phyloP scores from a whole-genome alignment of 1,140 invertebrate species.

The Polyergus mexicanus region DNA sequence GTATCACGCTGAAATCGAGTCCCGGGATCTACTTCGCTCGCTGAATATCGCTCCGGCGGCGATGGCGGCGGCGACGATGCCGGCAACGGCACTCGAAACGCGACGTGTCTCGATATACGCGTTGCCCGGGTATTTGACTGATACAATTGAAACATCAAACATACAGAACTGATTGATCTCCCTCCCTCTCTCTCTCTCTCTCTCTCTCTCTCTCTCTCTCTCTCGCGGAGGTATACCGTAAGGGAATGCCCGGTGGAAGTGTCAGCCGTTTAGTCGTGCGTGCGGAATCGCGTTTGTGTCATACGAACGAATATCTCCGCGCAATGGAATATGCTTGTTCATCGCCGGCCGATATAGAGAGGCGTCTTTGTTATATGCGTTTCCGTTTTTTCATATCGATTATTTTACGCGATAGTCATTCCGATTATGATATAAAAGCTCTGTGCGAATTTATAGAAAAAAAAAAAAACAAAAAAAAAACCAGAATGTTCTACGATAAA shows the following conservation, averaged over 20 bases:
- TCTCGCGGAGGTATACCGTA: neutral
- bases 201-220: conserved; percentile 13
- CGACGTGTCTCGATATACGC: conserved; percentile 43
- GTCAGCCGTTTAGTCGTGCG: conserved; percentile 58
- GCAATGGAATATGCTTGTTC: conserved; percentile 40
- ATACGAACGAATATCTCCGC: conserved; percentile 16
- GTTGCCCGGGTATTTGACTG: conserved; percentile 41
- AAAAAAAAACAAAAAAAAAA: neutral
- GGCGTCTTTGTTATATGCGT: neutral
- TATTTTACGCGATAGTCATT: conserved; percentile 12
- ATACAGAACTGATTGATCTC: conserved; percentile 58
- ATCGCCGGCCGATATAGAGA: neutral
- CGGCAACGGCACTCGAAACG: conserved; percentile 33
- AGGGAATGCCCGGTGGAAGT: conserved; percentile 55
- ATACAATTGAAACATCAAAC: conserved; percentile 63
- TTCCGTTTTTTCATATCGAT: conserved; percentile 3
- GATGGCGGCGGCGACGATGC: neutral
- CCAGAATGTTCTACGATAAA: neutral
- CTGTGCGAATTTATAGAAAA: neutral
- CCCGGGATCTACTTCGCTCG: conserved; percentile 33
- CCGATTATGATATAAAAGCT: neutral
- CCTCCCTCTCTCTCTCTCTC: conserved; percentile 5
- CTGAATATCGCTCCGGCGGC: conserved; percentile 29
- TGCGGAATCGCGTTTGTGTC: conserved; percentile 39
- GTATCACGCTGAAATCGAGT: conserved; percentile 49